Percentiles rank a stretch among this genome's conserved stretches.
phyloP scores from a whole-genome alignment of 2,113 vertebrate genomes.

The Albula goreensis region DNA sequence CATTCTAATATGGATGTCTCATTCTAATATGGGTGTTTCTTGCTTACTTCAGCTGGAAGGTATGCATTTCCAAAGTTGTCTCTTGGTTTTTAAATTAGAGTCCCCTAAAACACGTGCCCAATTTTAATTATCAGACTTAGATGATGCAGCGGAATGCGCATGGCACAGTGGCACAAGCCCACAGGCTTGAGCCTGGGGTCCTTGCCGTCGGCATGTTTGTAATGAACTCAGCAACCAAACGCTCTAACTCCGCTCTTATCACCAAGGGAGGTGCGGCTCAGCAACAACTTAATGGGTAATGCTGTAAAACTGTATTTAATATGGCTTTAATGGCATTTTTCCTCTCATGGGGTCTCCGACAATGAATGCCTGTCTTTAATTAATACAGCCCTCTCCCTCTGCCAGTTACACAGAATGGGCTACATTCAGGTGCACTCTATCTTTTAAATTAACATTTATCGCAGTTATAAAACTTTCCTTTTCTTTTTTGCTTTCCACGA shows the following conservation, averaged over 20 bases:
- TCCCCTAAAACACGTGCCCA: conserved; percentile 56
- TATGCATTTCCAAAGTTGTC: conserved; percentile 29
- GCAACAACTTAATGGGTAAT: conserved; percentile 35
- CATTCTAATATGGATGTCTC: too few relatives aligned
- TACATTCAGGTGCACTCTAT: not conserved
- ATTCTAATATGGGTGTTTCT: not conserved
- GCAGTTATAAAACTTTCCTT: conserved; percentile 14
- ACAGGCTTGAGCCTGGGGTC: conserved; percentile 44
- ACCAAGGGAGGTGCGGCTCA: conserved; percentile 32
- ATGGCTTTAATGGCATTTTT: conserved; percentile 49
- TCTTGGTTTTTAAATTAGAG: conserved; percentile 60
- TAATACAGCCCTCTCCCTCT: conserved; percentile 29
- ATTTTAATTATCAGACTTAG: conserved; percentile 66
- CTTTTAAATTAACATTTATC: conserved; percentile 1
- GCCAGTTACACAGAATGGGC: not conserved
- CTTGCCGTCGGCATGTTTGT: conserved; percentile 45
- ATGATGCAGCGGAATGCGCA: conserved; percentile 37
- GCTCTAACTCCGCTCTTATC: conserved; percentile 37
- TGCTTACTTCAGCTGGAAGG: conserved; percentile 15
- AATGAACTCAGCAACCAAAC: conserved; percentile 48
- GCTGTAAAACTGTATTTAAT: conserved; percentile 51
- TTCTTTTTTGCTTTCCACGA: not conserved
- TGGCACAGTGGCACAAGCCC: conserved; percentile 53
- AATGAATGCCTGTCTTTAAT: conserved; percentile 23
- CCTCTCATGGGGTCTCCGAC: conserved; percentile 38